Evolutionary conservation across 64 coral and sea anemone species (phyloP), one percentile per base, ranked within the genome.

Genomic region (Pocillopora damicornis): DNA sequence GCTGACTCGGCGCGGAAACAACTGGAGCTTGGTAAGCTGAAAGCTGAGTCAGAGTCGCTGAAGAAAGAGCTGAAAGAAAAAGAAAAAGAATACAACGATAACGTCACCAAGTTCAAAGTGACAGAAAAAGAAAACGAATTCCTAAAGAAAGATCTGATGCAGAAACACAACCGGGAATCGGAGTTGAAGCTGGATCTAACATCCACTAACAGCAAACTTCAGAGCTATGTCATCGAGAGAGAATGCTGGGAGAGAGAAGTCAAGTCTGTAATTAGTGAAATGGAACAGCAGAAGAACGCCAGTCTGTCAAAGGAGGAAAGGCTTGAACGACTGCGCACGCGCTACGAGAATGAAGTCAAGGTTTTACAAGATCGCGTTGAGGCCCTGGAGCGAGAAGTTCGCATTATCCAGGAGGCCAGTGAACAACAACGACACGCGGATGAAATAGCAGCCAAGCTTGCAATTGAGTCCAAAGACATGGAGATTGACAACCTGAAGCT

Each of bases 371-470:
- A 98, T 5, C 65, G 86, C 37, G 92, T 98, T 5, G 78, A 93
- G 20, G 79, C 86, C 8, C 65, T 98, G 64, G 95, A 94, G 16
- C 91, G 86, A 17, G 95, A 98, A 58, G 25, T 98, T 75, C 87
- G 75, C 25, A 80, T 94, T 1, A 76, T 91, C 1, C 92, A 94
- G 62, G 95, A 94, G 63, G 87, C 95, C 2, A 73, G 35, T 63
- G 95, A 98, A n/a, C 95, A 98, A 45, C 95, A 98, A 22, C 88
- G 95, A 13, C 95, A 94, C 25, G 95, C 95, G 1, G 95, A 98
- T 11, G 95, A 94, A 16, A 98, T 98, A 16, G 83, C 95, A 0
- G 59, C 63, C 67, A 98, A 80, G n/a, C 75, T 98, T 11, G 89
- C 85, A 2, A n/a, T 98, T 4, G 95, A 98, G 62, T 86, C 95